These are phyloP conservation scores for Strigamia crassipes DNA, from an alignment of 2,888 invertebrate genomes.

Conservation along the genomic window DNA sequence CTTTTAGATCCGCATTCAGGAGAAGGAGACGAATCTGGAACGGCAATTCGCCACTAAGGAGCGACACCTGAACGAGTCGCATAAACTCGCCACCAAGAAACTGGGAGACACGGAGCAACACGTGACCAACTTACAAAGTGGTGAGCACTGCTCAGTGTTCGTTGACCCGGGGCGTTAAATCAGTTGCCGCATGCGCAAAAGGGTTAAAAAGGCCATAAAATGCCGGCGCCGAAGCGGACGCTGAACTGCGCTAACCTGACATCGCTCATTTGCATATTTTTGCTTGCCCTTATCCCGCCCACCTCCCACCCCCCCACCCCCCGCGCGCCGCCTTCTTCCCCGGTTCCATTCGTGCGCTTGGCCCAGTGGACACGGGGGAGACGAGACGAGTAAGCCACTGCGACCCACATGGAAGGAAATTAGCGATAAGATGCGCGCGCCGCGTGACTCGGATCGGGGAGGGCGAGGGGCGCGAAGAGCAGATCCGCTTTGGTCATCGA, in stretches of 20 bases:
- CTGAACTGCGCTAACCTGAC: conserved; percentile 36
- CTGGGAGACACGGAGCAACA: conserved; percentile 61
- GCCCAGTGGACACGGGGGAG: conserved; percentile 38
- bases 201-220: conserved; percentile 46
- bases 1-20: conserved; percentile 53
- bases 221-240: conserved; percentile 44
- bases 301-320: not conserved
- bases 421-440: conserved; percentile 38
- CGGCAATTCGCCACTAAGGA: conserved; percentile 59
- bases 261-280: conserved; percentile 41
- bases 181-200: conserved; percentile 43
- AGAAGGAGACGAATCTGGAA: conserved; percentile 54
- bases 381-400: conserved; percentile 25
- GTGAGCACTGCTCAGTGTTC: conserved; percentile 51
- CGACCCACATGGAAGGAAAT: conserved; percentile 25
- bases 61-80: conserved; percentile 58
- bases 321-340: not conserved
- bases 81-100: conserved; percentile 58
- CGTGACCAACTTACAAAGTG: conserved; percentile 58
- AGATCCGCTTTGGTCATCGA: conserved; percentile 40
- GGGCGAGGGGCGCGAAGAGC: conserved; percentile 15
- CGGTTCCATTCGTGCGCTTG: not conserved
- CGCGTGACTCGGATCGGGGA: conserved; percentile 22
- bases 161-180: conserved; percentile 43
- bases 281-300: conserved; percentile 19